phyloP scores from a whole-genome alignment of 1,140 invertebrate genomes.

The Prorops nasuta region DNA sequence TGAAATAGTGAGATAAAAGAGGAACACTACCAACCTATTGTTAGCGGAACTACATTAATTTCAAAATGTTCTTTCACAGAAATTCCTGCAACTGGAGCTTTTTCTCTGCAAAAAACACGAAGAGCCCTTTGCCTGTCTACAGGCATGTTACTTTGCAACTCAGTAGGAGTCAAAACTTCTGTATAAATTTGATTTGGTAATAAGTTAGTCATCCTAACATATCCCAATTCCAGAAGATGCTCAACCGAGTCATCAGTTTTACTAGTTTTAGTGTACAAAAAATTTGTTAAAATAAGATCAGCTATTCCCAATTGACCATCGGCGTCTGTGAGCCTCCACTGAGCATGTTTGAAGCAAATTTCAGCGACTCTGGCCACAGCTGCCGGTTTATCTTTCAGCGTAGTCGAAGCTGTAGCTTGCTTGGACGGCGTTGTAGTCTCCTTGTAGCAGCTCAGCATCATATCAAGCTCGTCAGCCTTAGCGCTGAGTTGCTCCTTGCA shows the following conservation, averaged over 20 bases:
- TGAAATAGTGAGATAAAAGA: constrained; percentile 3
- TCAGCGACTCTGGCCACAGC: constrained; percentile 87
- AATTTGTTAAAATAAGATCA: constrained; percentile 93
- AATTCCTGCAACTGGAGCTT: constrained; percentile 93
- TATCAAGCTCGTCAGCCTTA: constrained; percentile 89
- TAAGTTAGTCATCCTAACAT: constrained; percentile 92
- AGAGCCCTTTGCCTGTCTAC: constrained; percentile 79
- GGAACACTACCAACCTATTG: constrained; percentile 66
- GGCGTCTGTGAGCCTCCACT: constrained; percentile 95
- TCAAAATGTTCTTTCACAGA: constrained; percentile 98
- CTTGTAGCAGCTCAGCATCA: constrained; percentile 84
- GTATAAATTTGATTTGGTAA: constrained; percentile 93
- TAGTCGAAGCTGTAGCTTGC: constrained; percentile 49
- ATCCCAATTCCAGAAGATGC: constrained; percentile 95
- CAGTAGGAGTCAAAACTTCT: constrained; percentile 86
- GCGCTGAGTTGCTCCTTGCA: constrained; percentile 86
- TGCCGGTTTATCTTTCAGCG: constrained; percentile 63
- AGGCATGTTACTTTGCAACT: constrained; percentile 85
- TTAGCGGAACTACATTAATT: constrained; percentile 91
- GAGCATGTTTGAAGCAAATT: constrained; percentile 98
- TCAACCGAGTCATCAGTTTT: constrained; percentile 96
- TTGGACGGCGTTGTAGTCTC: constrained; percentile 63
- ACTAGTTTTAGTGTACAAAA: constrained; percentile 95
- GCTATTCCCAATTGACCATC: constrained; percentile 97
- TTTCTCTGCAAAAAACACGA: constrained; percentile 85